phyloP scores from a whole-genome alignment of 2,888 invertebrate species.

The Scaptodrosophila latifasciaeformis region DNA sequence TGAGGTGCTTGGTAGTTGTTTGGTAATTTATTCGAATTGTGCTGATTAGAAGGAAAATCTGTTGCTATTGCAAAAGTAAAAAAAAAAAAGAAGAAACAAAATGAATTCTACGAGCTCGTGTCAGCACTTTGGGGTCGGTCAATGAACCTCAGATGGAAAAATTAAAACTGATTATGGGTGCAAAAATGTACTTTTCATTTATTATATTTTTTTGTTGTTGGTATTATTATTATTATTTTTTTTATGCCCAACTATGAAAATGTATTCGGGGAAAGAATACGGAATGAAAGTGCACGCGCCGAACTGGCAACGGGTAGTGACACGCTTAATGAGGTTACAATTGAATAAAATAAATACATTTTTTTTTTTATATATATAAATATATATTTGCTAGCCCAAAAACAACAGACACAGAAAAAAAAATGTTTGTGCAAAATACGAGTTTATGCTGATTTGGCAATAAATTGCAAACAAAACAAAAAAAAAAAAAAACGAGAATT shows the following conservation, averaged over 20 bases:
- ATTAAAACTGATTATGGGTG: constrained; percentile 45
- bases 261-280: constrained; percentile 14
- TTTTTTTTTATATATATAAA: constrained; percentile 29
- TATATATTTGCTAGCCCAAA: constrained; percentile 42
- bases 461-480: constrained; percentile 24
- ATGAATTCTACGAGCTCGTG: constrained; percentile 39
- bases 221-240: not conserved
- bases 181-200: constrained; percentile 22
- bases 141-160: constrained; percentile 51
- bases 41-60: constrained; percentile 51
- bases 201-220: not conserved
- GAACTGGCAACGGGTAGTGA: constrained; percentile 13
- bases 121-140: constrained; percentile 60
- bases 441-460: constrained; percentile 51
- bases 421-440: constrained; percentile 38
- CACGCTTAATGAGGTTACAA: constrained; percentile 55
- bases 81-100: constrained; percentile 11
- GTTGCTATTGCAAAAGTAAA: constrained; percentile 18
- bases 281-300: constrained; percentile 38
- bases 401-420: constrained; percentile 14
- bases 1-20: too few species aligned
- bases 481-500: not conserved
- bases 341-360: constrained; percentile 16
- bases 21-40: constrained; percentile 18
- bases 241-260: constrained; percentile 14